phyloP scores from a whole-genome alignment of 2,797 vertebrate genomes.

The Salarias fasciatus region DNA sequence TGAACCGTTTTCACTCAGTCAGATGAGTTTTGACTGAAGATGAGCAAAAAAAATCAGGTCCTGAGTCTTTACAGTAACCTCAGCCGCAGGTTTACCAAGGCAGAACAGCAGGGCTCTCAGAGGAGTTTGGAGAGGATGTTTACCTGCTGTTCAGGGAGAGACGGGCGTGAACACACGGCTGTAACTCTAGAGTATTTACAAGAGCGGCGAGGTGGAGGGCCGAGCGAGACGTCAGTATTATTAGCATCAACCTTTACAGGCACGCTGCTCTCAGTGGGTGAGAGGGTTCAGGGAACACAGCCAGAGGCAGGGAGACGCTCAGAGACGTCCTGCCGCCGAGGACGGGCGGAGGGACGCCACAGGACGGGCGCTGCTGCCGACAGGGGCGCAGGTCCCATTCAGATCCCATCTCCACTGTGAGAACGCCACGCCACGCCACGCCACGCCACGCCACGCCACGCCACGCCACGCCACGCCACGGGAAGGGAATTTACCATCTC shows the following conservation, averaged over 20 bases:
- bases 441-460: too few species aligned
- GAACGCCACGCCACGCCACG: too few species aligned
- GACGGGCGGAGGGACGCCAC: too few species aligned
- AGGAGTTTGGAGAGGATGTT: constrained; percentile 29
- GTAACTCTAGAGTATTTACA: constrained; percentile 60
- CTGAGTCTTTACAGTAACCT: too few species aligned
- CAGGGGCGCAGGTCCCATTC: constrained; percentile 28
- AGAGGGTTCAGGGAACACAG: constrained; percentile 62
- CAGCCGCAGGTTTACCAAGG: too few species aligned
- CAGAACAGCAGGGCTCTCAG: too few species aligned
- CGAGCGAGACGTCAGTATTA: constrained; percentile 72
- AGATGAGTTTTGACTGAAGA: too few species aligned
- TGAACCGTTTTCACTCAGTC: too few species aligned
- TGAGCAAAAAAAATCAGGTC: too few species aligned
- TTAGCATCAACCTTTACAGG: constrained; percentile 83
- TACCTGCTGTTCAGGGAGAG: background rate
- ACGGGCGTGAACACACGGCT: background rate
- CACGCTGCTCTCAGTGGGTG: constrained; percentile 60
- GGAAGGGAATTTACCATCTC: too few species aligned
- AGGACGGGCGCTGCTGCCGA: too few species aligned
- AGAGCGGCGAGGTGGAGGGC: constrained; percentile 22
- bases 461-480: too few species aligned
- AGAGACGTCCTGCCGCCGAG: background rate
- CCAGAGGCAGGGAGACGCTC: constrained; percentile 34
- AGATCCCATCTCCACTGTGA: constrained; percentile 31